These are phyloP conservation scores for Sphaerolaimus hirsutus DNA, from an alignment of 2,888 invertebrate species.

Conservation along the genomic window DNA sequence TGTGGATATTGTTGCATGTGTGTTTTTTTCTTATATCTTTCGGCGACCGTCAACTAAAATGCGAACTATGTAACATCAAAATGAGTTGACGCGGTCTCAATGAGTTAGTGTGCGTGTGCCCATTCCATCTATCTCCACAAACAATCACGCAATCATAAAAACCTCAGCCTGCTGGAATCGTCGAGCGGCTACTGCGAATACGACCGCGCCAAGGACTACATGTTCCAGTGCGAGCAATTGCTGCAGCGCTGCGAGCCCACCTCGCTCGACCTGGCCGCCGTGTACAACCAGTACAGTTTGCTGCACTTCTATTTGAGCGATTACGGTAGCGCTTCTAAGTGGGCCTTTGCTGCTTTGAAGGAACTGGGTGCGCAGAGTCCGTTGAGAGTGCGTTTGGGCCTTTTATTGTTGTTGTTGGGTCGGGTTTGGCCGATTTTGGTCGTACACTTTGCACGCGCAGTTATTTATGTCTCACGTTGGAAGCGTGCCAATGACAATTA, in stretches of 20 bases:
- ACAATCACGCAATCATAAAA: neutral
- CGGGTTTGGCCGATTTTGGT: no score
- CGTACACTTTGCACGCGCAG: no score
- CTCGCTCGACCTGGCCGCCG: conserved; percentile 39
- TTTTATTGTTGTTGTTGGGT: neutral
- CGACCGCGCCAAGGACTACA: conserved; percentile 40
- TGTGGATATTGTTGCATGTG: no score
- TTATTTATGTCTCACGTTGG: no score
- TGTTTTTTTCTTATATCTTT: no score
- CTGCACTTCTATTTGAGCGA: conserved; percentile 36
- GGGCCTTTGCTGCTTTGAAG: neutral
- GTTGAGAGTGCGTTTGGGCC: neutral
- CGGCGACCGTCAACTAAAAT: no score
- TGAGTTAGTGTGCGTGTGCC: no score
- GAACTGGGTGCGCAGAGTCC: neutral
- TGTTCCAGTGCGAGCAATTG: conserved; percentile 24
- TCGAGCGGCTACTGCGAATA: conserved; percentile 58
- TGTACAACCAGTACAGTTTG: conserved; percentile 57
- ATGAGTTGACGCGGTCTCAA: no score
- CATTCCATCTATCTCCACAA: no score
- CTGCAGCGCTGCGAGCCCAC: conserved; percentile 32
- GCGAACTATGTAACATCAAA: no score
- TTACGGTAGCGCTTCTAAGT: neutral
- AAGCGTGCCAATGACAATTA: no score
- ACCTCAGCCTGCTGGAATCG: conserved; percentile 49